phyloP scores from a whole-genome alignment of 2,113 vertebrate species.

The Oostethus manadensis region DNA sequence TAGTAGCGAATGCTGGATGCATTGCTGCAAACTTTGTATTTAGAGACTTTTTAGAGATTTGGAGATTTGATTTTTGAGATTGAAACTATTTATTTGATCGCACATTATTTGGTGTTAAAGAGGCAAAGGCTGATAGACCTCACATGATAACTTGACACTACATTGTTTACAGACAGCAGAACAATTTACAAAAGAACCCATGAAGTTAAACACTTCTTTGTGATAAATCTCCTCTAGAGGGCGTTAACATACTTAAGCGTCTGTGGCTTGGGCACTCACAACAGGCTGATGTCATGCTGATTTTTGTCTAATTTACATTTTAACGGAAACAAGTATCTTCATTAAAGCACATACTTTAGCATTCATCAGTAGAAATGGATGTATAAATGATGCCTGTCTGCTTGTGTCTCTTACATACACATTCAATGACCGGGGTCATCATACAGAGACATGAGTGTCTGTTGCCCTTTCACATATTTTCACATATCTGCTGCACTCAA shows the following conservation, averaged over 20 bases:
- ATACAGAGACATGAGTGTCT: conserved; percentile 71
- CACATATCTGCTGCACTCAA: conserved; percentile 81
- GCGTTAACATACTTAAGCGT: conserved; percentile 68
- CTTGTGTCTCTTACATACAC: conserved; percentile 13
- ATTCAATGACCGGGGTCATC: conserved; percentile 67
- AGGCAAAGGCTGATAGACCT: too few relatives aligned
- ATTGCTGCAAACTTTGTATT: too few relatives aligned
- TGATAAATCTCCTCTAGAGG: conserved; percentile 69
- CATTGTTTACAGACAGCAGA: background rate
- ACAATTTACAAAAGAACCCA: conserved; percentile 6
- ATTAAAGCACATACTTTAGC: background rate
- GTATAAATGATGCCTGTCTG: background rate
- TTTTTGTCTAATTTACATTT: conserved; percentile 5
- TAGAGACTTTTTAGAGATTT: too few relatives aligned
- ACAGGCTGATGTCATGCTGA: conserved; percentile 6
- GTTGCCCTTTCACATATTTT: conserved; percentile 86
- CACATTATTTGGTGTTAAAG: too few relatives aligned
- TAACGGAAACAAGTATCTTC: background rate
- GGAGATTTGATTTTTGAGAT: too few relatives aligned
- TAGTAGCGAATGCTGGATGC: too few relatives aligned
- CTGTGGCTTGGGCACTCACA: conserved; percentile 36
- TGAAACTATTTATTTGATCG: too few relatives aligned
- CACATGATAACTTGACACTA: background rate
- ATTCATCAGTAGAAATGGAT: background rate
- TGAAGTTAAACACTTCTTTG: conserved; percentile 35